Evolutionary conservation across 2,888 invertebrate genomes (phyloP), one percentile per base, ranked within the genome.

Genomic region (Coronaproctus castanopsis): DNA sequence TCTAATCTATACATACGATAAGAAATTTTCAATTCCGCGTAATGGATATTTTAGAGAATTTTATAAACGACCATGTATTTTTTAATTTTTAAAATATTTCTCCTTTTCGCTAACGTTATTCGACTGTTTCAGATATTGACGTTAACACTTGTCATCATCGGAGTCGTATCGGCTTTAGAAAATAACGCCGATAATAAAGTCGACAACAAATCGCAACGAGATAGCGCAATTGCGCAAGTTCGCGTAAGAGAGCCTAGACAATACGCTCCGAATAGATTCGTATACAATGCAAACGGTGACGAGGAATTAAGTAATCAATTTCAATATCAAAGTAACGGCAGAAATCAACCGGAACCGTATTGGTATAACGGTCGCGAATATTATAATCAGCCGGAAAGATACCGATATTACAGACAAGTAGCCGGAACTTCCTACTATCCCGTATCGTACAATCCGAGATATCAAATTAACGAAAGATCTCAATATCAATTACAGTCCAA

Each of bases 401-500:
- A 14, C 5, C 36, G 36, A 36, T 36, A 36, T 36, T 36, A 36
- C 36, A 36, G 36, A 36, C 36, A 36, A 36, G 14, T 14, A 14
- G 36, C 14, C 36, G 36, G 36, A 36, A 36, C 36, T 36, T n/a
- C n/a, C n/a, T 36, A 36, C 36, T 36, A 36, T 14, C 36, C 36
- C 8, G 14, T 36, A 8, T 36, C 36, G 14, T 8, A 8, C 14
- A 36, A 36, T 14, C 36, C 36, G 5, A 36, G 36, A 36, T 36
- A 36, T 36, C 36, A 36, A 14, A 14, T 36, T 5, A 36, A 36
- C 52, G 59, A 59, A 52, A 59, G 56, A 22, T 55, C 51, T 48
- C 59, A 59, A 52, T 56, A 59, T 48, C 59, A 59, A 56, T 36
- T 59, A 48, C 59, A 59, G 36, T 55, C 55, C 14, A 59, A 56